Percentiles rank a stretch among this genome's conserved stretches.
These are phyloP conservation scores for Agrilus mali DNA, from an alignment of 2,888 invertebrate genomes.

Conservation along the genomic window DNA sequence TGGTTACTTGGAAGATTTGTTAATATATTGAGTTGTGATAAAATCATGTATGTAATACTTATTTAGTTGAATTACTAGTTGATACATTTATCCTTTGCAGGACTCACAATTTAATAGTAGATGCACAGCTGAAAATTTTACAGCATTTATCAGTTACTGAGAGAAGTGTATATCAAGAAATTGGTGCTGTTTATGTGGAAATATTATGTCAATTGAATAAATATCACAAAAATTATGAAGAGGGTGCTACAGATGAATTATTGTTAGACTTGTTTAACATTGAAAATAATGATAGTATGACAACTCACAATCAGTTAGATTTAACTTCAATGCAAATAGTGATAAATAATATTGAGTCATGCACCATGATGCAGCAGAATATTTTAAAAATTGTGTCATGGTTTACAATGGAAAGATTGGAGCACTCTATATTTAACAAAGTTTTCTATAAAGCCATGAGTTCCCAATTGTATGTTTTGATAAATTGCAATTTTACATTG, in stretches of 20 bases:
- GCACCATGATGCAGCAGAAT: slow-evolving; percentile 20
- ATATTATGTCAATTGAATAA: slow-evolving; percentile 34
- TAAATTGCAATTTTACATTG: slow-evolving; percentile 7
- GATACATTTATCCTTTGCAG: slow-evolving; percentile 27
- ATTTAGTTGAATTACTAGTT: not conserved
- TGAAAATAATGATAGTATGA: slow-evolving; percentile 8
- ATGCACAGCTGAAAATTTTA: slow-evolving; percentile 44
- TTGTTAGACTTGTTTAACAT: slow-evolving; percentile 28
- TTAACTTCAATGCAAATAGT: slow-evolving; percentile 23
- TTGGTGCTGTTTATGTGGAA: slow-evolving; percentile 38
- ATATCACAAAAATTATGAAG: slow-evolving; percentile 29
- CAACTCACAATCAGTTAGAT: slow-evolving; percentile 18
- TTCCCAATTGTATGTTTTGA: slow-evolving; percentile 9
- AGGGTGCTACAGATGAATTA: slow-evolving; percentile 29
- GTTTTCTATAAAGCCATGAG: slow-evolving; percentile 1
- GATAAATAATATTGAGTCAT: slow-evolving; percentile 16
- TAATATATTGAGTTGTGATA: slow-evolving; percentile 45
- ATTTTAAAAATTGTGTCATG: slow-evolving; percentile 21
- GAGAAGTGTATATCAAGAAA: slow-evolving; percentile 37
- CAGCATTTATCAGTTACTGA: slow-evolving; percentile 39
- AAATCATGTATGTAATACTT: slow-evolving; percentile 30
- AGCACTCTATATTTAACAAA: slow-evolving; percentile 16
- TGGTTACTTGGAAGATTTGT: slow-evolving; percentile 58
- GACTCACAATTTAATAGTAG: slow-evolving; percentile 39
- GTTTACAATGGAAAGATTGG: slow-evolving; percentile 15